Conservation (phyloP, 2,888 invertebrate species). For the Colostygia pectinataria region DNA sequence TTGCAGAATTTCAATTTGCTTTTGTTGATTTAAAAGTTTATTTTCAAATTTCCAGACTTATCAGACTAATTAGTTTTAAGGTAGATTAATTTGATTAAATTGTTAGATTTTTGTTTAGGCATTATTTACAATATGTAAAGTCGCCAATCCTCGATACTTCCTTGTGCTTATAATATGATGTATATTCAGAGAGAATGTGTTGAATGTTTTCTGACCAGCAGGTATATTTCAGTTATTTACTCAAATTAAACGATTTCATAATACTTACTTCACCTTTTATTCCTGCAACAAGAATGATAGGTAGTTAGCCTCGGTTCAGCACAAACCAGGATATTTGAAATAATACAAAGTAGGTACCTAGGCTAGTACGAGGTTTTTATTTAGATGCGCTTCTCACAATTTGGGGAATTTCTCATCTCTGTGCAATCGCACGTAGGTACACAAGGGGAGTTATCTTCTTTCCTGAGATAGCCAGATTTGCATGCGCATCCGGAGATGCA, state of each 20-base stretch:
- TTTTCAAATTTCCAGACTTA: not conserved
- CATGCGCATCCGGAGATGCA: conserved; percentile 41
- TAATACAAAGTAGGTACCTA: too few species aligned
- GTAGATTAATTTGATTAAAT: conserved; percentile 17
- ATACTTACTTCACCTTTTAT: conserved; percentile 1
- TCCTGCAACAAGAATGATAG: too few species aligned
- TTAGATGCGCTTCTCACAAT: conserved; percentile 5
- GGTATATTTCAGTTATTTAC: conserved; percentile 8
- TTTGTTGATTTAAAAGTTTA: conserved; percentile 25
- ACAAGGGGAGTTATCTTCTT: conserved; percentile 33
- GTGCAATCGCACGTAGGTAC: conserved; percentile 38
- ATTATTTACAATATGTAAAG: conserved; percentile 66
- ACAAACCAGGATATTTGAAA: too few species aligned
- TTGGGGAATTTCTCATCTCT: conserved; percentile 25
- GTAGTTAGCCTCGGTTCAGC: too few species aligned
- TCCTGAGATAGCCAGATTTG: conserved; percentile 39
- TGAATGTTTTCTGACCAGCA: conserved; percentile 29
- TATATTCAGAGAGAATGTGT: conserved; percentile 77
- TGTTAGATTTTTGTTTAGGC: conserved; percentile 33
- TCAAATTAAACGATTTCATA: conserved; percentile 13
- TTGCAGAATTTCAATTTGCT: conserved; percentile 20
- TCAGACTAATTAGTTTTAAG: conserved; percentile 2
- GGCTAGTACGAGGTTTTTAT: too few species aligned
- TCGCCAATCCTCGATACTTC: conserved; percentile 56
- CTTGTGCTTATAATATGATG: conserved; percentile 72